These are phyloP conservation scores for Alligator mississippiensis DNA, from an alignment of 2,113 vertebrate species.

Conservation along the genomic window DNA sequence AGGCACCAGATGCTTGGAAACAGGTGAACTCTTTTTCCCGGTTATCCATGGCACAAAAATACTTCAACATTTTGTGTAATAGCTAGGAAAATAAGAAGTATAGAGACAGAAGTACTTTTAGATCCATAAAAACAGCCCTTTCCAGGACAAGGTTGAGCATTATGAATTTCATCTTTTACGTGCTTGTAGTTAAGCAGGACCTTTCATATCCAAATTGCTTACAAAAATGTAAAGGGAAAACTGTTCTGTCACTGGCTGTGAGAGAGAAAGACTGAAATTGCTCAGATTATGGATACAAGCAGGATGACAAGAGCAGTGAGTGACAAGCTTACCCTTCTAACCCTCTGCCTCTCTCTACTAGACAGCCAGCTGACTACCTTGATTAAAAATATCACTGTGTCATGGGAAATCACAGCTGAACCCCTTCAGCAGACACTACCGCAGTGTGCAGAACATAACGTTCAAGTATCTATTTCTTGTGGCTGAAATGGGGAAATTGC, in stretches of 20 bases:
- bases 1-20: not conserved
- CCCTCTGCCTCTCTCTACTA: not conserved
- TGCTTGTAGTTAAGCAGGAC: not conserved
- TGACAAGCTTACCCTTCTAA: not conserved
- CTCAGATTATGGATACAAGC: not conserved
- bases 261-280: not conserved
- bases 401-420: slow-evolving; percentile 39
- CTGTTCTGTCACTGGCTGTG: not conserved
- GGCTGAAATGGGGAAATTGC: not conserved
- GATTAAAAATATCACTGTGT: slow-evolving; percentile 55
- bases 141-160: not conserved
- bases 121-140: not conserved
- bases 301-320: not conserved
- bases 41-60: not conserved
- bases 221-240: slow-evolving; percentile 3
- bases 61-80: not conserved
- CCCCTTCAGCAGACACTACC: not conserved
- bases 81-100: not conserved
- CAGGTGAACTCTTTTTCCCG: not conserved
- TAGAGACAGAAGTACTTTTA: not conserved
- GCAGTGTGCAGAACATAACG: slow-evolving; percentile 38
- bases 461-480: not conserved
- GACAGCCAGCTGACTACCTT: slow-evolving; percentile 17
- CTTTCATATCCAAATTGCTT: not conserved
- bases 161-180: too few species aligned